Base-by-base conservation (phyloP, 2,797 vertebrate genomes). In the Helicolenus hilgendorfi region DNA sequence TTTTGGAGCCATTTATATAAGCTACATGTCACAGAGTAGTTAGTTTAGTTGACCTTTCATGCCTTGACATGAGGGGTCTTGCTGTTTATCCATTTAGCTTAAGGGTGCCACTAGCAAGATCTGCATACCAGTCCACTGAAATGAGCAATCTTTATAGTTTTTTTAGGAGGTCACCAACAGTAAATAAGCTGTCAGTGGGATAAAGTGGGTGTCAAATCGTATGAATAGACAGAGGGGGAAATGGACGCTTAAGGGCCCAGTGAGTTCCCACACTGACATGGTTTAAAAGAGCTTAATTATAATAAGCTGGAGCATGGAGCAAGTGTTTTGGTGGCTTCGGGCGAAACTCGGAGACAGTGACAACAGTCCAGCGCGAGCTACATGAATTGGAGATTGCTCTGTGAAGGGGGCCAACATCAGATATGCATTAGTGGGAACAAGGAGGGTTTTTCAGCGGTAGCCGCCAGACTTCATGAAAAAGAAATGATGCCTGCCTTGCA, bases 241-340 rank as follows among this genome's bases (percentile, higher is more conserved):
- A 90, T 75, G 86, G 69, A 91, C 11, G 93, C 96, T 96, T 92
- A 80, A 93, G 94, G 95, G 92, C 80, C 72, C 72, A 87, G 85
- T 83, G 81, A 84, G 90, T 93, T 92, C 89, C 87, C 92, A 91
- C 84, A 77, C 80, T 92, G 93, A 96, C 93, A 93, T 94, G 91
- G 88, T 96, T 95, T 94, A 94, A 96, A 96, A 95, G 91, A 91
- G 88, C 95, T 96, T 97, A 97, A 97, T 97, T 97, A 96, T 94
- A 94, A 95, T 95, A 94, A 95, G 92, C 86, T 83, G 68, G 80
- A 94, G 87, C 87, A 88, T 84, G 85, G 89, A 94, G 89, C 85
- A 79, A 95, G 89, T 91, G 90, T 94, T 94, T 55, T 89, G 90
- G 88, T 92, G 90, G 92, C 88, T 92, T 45, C 87, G 68, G 88